These are phyloP conservation scores for Brachypodius melanocephalos DNA, from an alignment of 2,113 vertebrate species.

Conservation along the genomic window DNA sequence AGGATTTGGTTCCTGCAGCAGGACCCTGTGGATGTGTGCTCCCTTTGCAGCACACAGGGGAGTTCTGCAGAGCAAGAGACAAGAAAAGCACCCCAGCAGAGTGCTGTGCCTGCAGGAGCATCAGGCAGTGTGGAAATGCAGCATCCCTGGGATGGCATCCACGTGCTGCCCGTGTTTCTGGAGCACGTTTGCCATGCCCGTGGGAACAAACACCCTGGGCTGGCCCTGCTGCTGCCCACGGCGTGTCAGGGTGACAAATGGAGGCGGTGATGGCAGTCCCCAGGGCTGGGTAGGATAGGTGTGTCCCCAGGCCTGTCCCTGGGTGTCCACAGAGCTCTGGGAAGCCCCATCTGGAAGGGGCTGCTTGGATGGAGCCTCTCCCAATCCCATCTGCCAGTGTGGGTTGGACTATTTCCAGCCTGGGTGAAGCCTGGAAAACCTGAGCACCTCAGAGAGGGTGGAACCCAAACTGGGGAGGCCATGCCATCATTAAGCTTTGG, in stretches of 20 bases:
- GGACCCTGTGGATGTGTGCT: background rate
- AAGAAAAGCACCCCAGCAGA: background rate
- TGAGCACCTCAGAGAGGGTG: background rate
- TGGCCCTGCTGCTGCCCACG: background rate
- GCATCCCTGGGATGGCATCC: background rate
- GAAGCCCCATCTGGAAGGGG: background rate
- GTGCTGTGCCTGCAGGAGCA: background rate
- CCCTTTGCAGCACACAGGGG: background rate
- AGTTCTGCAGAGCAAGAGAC: background rate
- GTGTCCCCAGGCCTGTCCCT: background rate
- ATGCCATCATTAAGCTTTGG: background rate
- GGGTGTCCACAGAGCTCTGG: accelerated
- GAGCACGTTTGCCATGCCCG: background rate
- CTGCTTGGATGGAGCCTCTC: background rate
- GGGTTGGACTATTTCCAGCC: background rate
- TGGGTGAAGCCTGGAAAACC: background rate
- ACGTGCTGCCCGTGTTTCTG: background rate
- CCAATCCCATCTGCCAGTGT: background rate
- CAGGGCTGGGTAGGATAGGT: accelerated
- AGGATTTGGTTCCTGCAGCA: background rate
- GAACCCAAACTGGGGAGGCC: background rate
- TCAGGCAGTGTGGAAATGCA: background rate
- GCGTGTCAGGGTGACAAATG: accelerated
- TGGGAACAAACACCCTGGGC: background rate
- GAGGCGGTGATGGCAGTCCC: background rate